These are phyloP conservation scores for Archaeoteleia sp. DNA, from an alignment of 2,888 invertebrate species.

Conservation along the genomic window DNA sequence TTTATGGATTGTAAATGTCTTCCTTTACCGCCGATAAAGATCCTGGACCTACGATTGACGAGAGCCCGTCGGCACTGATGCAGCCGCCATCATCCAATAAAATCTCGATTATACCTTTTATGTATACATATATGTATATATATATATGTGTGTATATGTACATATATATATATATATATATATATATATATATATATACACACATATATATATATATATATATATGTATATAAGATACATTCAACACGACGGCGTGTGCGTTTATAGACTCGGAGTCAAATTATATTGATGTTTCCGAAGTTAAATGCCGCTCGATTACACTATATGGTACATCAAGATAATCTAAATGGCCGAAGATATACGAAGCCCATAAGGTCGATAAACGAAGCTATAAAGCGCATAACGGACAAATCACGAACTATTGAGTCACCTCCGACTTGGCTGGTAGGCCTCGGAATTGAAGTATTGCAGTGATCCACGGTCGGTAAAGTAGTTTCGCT, in stretches of 20 bases:
- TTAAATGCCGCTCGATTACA: slow-evolving; percentile 11
- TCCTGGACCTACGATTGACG: slow-evolving; percentile 66
- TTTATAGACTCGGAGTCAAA: too few species aligned
- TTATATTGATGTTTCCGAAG: slow-evolving; percentile 9
- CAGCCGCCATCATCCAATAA: slow-evolving; percentile 39
- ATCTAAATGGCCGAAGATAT: slow-evolving; percentile 38
- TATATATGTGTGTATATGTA: slow-evolving; percentile 39
- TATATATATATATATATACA: slow-evolving; percentile 40
- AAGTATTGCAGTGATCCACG: slow-evolving; percentile 60
- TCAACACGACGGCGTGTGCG: too few species aligned
- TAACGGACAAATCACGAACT: slow-evolving; percentile 73
- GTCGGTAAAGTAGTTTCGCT: slow-evolving; percentile 69
- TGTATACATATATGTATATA: slow-evolving; percentile 18
- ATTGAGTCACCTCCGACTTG: slow-evolving; percentile 62
- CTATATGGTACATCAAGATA: slow-evolving; percentile 20
- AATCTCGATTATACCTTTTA: slow-evolving; percentile 61
- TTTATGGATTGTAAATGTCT: slow-evolving; percentile 76
- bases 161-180: slow-evolving; percentile 28
- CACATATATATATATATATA: slow-evolving; percentile 14
- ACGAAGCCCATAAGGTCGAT: slow-evolving; percentile 64
- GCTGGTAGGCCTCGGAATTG: slow-evolving; percentile 62
- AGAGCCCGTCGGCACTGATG: slow-evolving; percentile 47
- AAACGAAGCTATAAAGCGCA: slow-evolving; percentile 73
- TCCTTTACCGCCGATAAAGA: slow-evolving; percentile 75
- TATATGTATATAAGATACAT: slow-evolving; percentile 20